A percentile compares a stretch with the other conserved stretches of the same genome.
phyloP scores from a whole-genome alignment of 2,888 invertebrate species.

The Eristalis arbustorum region DNA sequence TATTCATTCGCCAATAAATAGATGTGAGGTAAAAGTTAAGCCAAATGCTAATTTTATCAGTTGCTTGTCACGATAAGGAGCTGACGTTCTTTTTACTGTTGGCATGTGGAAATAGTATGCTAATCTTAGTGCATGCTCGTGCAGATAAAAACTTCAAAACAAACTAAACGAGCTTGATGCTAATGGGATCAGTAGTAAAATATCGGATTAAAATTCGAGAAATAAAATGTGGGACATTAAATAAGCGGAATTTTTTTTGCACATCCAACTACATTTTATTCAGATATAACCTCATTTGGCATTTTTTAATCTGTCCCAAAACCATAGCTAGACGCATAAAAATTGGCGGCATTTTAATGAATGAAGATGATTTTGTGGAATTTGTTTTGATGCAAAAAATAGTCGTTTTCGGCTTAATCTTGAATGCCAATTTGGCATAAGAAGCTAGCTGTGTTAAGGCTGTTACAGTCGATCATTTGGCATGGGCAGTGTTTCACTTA shows the following conservation, averaged over 20 bases:
- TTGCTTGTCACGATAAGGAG: not conserved
- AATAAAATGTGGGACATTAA: not conserved
- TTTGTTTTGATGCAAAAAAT: too few species aligned
- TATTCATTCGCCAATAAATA: not conserved
- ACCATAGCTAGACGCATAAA: not conserved
- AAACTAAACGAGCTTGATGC: not conserved
- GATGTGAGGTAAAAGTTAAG: conserved; percentile 2
- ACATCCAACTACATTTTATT: not conserved
- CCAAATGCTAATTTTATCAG: not conserved
- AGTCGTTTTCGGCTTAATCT: too few species aligned
- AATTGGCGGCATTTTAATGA: not conserved
- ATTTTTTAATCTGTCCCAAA: not conserved
- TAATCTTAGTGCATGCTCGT: not conserved
- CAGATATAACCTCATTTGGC: not conserved
- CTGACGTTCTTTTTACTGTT: not conserved
- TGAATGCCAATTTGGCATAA: too few species aligned
- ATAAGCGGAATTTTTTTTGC: not conserved
- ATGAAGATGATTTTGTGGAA: not conserved
- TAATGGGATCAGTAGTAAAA: not conserved
- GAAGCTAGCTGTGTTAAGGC: too few species aligned
- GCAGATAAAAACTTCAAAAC: not conserved
- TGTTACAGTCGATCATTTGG: too few species aligned
- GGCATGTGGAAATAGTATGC: not conserved
- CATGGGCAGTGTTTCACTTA: too few species aligned
- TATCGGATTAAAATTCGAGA: not conserved